Evolutionary conservation across 1,140 invertebrate genomes (phyloP).

Genomic region (Temnothorax longispinosus): DNA sequence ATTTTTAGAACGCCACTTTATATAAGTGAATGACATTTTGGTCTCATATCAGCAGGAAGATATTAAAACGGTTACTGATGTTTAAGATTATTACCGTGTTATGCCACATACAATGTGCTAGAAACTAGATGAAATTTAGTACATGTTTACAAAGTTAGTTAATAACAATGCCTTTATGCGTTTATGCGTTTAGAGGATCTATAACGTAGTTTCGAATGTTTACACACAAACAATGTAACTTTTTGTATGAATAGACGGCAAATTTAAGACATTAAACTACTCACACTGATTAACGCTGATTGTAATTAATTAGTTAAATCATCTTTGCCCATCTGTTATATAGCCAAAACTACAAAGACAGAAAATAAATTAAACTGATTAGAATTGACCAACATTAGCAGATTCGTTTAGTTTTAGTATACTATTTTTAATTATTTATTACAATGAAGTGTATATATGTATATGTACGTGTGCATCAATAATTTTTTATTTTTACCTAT

Average conservation of each 20-base stretch:
- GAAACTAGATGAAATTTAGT: neutral
- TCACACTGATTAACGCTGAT: constrained; percentile 1
- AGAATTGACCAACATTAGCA: neutral
- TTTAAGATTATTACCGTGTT: neutral
- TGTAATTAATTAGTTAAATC: neutral
- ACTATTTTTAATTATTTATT: constrained; percentile 5
- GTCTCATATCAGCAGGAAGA: neutral
- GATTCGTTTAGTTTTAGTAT: neutral
- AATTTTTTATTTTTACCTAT: neutral
- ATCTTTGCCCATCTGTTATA: neutral
- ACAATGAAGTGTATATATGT: neutral
- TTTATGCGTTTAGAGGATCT: neutral
- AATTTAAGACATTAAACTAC: constrained; percentile 32
- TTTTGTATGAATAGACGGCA: neutral
- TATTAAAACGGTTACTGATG: neutral
- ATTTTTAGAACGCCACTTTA: constrained; percentile 1
- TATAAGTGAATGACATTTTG: neutral
- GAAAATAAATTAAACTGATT: neutral
- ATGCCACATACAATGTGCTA: neutral
- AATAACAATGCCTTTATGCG: constrained; percentile 5
- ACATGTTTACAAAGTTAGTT: constrained; percentile 11
- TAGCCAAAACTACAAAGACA: neutral
- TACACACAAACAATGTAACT: constrained; percentile 8
- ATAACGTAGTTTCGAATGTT: constrained; percentile 7
- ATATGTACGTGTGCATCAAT: neutral